Conservation (phyloP, 2,113 vertebrate genomes). For the Coryphaenoides rupestris region DNA sequence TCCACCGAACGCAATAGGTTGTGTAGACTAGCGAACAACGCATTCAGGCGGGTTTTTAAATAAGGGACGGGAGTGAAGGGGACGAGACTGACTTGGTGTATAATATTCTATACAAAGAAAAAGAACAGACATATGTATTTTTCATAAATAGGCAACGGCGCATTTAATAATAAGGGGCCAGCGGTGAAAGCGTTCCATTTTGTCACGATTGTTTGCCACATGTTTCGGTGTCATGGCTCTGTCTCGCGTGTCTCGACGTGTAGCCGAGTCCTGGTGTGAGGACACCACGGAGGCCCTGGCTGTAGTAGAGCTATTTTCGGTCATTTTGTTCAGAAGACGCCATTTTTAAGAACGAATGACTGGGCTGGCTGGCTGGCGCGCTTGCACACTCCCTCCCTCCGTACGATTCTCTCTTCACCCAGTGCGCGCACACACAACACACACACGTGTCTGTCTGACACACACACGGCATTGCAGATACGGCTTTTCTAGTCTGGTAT, state of each 20-base stretch:
- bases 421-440: slow-evolving; percentile 4
- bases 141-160: not conserved
- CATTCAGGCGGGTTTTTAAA: slow-evolving; percentile 8
- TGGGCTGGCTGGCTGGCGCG: slow-evolving; percentile 41
- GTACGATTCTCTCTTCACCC: slow-evolving; percentile 9
- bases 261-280: not conserved
- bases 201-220: too few relatives aligned
- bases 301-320: slow-evolving; percentile 36
- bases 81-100: not conserved
- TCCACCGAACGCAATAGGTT: slow-evolving; percentile 5
- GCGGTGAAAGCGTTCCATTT: too few relatives aligned
- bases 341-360: slow-evolving; percentile 69
- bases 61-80: not conserved
- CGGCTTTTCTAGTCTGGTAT: slow-evolving; percentile 4
- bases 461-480: slow-evolving; percentile 14
- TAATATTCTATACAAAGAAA: not conserved
- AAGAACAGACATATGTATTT: not conserved
- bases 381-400: slow-evolving; percentile 30
- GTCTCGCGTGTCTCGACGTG: not conserved
- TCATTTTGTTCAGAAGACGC: slow-evolving; percentile 67
- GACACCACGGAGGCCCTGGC: not conserved
- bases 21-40: not conserved
- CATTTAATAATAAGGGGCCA: not conserved
- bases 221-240: too few relatives aligned
- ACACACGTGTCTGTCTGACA: slow-evolving; percentile 21